Base-by-base conservation (phyloP, 2,113 vertebrate species). In the Haemorhous mexicanus region DNA sequence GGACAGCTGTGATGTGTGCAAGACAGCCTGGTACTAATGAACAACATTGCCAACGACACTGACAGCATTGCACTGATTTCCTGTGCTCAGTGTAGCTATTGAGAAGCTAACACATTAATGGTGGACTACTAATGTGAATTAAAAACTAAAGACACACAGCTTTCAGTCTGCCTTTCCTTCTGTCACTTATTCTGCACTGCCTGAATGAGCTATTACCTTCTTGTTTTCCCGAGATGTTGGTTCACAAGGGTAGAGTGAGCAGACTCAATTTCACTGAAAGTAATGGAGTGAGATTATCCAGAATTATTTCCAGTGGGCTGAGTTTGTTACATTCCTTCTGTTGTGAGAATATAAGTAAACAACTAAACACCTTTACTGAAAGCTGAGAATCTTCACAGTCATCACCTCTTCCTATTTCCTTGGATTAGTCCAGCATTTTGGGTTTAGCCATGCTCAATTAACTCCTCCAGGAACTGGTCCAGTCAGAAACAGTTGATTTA, bases 211-310 rank as follows among this genome's bases (percentile, higher is more conserved):
- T 97, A 97, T 97, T 97, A 95, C 90, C 79, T 97, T 96, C 90
- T 94, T 35, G 58, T 97, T 98, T 97, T 66, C 17, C 93, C 56
- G 78, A 94, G 94, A 97, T 95, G 91, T 61, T 95, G 90, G 94
- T 94, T 97, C 97, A 97, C 97, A 92, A 59, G 97, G 95, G 97
- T 96, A 97, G 96, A 96, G 93, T 84, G 92, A 97, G 90, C 97
- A 97, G 97, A 97, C 98, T 98, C 97, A 97, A 97, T 98, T 98
- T 98, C 96, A 92, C 94, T 13, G 85, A 75, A 70, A 96, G 98
- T 98, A 98, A 98, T 98, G 97, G 97, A 97, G 95, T 98, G 96
- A 98, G 97, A 98, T 98, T 98, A 98, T 98, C 97, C 95, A 90
- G 96, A 97, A 98, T 98, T 98, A 98, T 97, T 98, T 98, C 97